These are phyloP conservation scores for Lepus oiostolus DNA, from an alignment of 2,797 vertebrate species.

Conservation along the genomic window DNA sequence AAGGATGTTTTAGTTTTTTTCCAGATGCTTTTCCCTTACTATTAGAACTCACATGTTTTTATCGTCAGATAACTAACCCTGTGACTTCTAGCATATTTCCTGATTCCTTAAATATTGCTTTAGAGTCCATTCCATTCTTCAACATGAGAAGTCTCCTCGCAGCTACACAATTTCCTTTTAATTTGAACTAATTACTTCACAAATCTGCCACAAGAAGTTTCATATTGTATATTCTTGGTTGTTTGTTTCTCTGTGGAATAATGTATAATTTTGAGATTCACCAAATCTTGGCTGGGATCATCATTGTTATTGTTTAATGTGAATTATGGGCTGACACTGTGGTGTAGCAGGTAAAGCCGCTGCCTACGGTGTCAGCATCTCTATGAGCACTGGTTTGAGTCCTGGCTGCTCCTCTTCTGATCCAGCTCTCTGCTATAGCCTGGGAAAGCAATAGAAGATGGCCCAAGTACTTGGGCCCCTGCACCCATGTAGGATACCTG, in stretches of 20 bases:
- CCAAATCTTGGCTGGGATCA: background rate
- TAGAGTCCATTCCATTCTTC: background rate
- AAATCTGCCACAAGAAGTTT: background rate
- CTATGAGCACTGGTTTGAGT: no score
- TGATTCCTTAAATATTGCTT: background rate
- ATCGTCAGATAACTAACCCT: background rate
- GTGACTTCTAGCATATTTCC: background rate
- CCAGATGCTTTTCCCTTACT: background rate
- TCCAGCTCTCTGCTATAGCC: no score
- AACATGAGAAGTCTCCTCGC: background rate
- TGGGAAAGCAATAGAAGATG: no score
- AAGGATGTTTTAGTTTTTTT: slow-evolving; percentile 48
- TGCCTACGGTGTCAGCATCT: no score
- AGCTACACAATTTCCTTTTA: background rate
- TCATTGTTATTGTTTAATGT: background rate
- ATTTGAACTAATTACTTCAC: background rate
- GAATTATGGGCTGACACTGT: no score
- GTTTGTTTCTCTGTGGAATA: background rate
- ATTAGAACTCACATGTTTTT: slow-evolving; percentile 20
- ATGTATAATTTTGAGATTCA: slow-evolving; percentile 9
- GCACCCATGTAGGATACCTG: no score
- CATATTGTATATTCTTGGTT: background rate
- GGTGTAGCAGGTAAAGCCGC: no score
- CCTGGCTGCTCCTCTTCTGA: no score
- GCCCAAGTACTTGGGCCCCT: no score